Percentiles rank a stretch among this genome's conserved stretches.
These are phyloP conservation scores for Cryptotermes secundus DNA, from an alignment of 1,140 invertebrate genomes.

Conservation along the genomic window DNA sequence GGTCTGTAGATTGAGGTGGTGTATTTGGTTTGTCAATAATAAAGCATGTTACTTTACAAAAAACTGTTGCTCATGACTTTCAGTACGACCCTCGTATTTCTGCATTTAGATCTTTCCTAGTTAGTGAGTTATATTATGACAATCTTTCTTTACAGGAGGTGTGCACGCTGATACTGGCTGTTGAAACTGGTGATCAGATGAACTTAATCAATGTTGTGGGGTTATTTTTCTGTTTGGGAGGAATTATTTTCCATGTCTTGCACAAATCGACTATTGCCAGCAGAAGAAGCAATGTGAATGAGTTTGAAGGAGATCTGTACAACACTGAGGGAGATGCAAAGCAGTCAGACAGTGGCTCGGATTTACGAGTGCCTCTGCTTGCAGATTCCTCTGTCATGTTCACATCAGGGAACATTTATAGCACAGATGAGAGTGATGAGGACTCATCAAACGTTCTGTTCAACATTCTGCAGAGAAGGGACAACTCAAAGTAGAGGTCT, in stretches of 20 bases:
- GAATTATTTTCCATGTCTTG: slow-evolving; percentile 84
- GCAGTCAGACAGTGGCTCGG: neutral
- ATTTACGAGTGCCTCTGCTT: slow-evolving; percentile 22
- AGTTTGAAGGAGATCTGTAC: neutral
- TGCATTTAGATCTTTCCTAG: too few species aligned
- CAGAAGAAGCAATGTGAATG: neutral
- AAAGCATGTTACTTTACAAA: too few species aligned
- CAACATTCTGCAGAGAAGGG: slow-evolving; percentile 50
- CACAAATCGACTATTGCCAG: slow-evolving; percentile 58
- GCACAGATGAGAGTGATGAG: slow-evolving; percentile 40
- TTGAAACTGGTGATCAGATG: slow-evolving; percentile 82
- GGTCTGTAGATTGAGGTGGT: too few species aligned
- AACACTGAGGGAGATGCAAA: neutral
- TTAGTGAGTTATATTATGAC: too few species aligned
- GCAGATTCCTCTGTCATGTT: neutral
- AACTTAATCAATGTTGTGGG: slow-evolving; percentile 82
- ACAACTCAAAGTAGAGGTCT: slow-evolving; percentile 34
- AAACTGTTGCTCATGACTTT: too few species aligned
- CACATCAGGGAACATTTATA: neutral
- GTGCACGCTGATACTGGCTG: slow-evolving; percentile 81
- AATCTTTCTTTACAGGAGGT: slow-evolving; percentile 73
- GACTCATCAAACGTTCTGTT: slow-evolving; percentile 49
- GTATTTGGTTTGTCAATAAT: too few species aligned
- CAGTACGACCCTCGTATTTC: too few species aligned
- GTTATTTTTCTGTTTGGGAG: slow-evolving; percentile 81